Percentiles rank a stretch among this genome's conserved stretches.
Conservation (phyloP, 37 sponge, comb jelly and placozoan genomes). For the Trichoplax adhaerens region DNA sequence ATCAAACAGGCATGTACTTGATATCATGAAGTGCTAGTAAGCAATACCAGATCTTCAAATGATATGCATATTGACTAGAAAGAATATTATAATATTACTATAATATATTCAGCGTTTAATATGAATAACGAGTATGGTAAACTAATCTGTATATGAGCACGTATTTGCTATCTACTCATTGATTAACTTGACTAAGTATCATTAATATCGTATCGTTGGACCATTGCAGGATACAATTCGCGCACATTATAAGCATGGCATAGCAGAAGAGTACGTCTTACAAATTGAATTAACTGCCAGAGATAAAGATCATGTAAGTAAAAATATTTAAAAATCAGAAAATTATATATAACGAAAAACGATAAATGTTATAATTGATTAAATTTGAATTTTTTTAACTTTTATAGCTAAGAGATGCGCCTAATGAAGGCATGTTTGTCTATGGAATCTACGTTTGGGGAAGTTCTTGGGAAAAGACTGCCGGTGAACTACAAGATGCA, state of each 20-base stretch:
- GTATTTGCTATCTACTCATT: no score
- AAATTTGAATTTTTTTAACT: not conserved
- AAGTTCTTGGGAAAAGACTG: conserved; percentile 37
- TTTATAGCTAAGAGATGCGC: conserved; percentile 59
- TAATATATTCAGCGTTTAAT: no score
- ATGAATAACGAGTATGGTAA: no score
- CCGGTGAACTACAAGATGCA: conserved; percentile 37
- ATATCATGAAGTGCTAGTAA: not conserved
- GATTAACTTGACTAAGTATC: no score
- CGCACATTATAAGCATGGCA: conserved; percentile 10
- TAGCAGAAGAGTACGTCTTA: conserved; percentile 26
- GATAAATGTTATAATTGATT: not conserved
- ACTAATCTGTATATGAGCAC: no score
- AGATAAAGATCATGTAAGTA: conserved; percentile 68
- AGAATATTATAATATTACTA: no score
- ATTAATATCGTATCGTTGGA: not conserved
- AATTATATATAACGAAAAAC: not conserved
- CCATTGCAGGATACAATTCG: conserved; percentile 14
- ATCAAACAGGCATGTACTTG: conserved; percentile 29
- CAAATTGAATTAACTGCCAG: conserved; percentile 42
- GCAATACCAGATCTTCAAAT: no score
- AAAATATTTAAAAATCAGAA: not conserved
- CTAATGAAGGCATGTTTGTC: conserved; percentile 55
- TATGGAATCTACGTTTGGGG: conserved; percentile 67
- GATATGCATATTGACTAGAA: no score